phyloP scores from a whole-genome alignment of 1,140 invertebrate genomes.

The Solen grandis region DNA sequence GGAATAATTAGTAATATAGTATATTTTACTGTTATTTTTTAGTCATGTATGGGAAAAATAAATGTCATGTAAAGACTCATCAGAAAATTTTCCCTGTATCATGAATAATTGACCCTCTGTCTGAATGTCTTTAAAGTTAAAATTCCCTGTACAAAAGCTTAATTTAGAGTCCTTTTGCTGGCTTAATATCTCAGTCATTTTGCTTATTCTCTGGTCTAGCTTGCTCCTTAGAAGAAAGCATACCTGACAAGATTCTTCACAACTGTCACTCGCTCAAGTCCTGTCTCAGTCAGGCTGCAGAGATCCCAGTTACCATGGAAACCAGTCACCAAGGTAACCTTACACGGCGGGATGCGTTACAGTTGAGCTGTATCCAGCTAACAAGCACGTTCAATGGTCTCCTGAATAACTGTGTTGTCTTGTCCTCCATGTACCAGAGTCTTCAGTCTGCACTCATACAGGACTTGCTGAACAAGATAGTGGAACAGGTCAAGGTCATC shows the following conservation, averaged over 20 bases:
- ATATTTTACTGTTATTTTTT: too few species aligned
- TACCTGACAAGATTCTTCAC: constrained; percentile 71
- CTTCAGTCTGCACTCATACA: constrained; percentile 65
- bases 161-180: too few species aligned
- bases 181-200: too few species aligned
- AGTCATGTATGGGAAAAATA: too few species aligned
- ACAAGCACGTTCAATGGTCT: constrained; percentile 64
- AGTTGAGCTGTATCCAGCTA: constrained; percentile 62
- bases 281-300: constrained; percentile 18
- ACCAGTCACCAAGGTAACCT: neutral
- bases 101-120: too few species aligned
- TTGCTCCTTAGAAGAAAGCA: constrained; percentile 66
- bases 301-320: constrained; percentile 26
- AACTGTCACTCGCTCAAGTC: constrained; percentile 29
- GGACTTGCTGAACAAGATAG: constrained; percentile 64
- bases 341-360: neutral
- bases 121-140: too few species aligned
- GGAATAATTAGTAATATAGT: too few species aligned
- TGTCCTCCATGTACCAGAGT: constrained; percentile 64
- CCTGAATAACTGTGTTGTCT: constrained; percentile 64
- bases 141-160: too few species aligned
- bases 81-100: too few species aligned
- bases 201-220: too few species aligned
- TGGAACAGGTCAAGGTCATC: constrained; percentile 66
- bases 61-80: too few species aligned